Base-by-base conservation (phyloP, 2,888 invertebrate species). In the Rambutsinella grinnellia region DNA sequence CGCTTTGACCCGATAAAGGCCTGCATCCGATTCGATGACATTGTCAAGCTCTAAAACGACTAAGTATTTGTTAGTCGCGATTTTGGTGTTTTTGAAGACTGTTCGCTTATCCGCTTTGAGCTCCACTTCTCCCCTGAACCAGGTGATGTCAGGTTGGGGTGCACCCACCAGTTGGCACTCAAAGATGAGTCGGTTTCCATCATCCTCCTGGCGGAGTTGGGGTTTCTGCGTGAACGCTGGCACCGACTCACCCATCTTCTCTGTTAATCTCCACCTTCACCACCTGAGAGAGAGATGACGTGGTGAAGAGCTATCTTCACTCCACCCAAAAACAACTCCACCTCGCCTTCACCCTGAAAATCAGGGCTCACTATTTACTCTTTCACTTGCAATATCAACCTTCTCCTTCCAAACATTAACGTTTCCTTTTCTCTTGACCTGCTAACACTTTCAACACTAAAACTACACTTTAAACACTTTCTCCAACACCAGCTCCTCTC, bases 171-270 rank as follows among this genome's bases (percentile, higher is more conserved):
- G 90, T 88, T 96, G 94, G 88, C 96, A 97, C 88, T 96, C 96
- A 89, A 97, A 96, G 85, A 97, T 92, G 86, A 97, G 91, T 86
- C 94, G 93, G 89, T 96, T 96, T 85, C 96, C 96, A 87, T 96
- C 96, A 87, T 96, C 96, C 87, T 97, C 97, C 88, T 98, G 97
- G 84, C 96, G 91, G 85, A 98, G 91, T 88, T 95, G 95, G 83
- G 97, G 97, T 92, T 97, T 97, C 90, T 97, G 96, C 85, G 96
- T 95, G 90, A 98, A 97, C 91, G 96, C 97, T 88, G 97, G 97
- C 89, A 97, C 96, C 90, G 96, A 94, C 89, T 96, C 96, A 89
- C 96, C 96, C 87, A 79, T 79, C 17, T 57, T 49, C 17, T 10
- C 62, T 28, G 36, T 13, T 36, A 8, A 13, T 5, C 60, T 53